A percentile compares a stretch with the other conserved stretches of the same genome.
These are phyloP conservation scores for Paramacrobiotus metropolitanus DNA, from an alignment of 1,140 invertebrate genomes.

Conservation along the genomic window DNA sequence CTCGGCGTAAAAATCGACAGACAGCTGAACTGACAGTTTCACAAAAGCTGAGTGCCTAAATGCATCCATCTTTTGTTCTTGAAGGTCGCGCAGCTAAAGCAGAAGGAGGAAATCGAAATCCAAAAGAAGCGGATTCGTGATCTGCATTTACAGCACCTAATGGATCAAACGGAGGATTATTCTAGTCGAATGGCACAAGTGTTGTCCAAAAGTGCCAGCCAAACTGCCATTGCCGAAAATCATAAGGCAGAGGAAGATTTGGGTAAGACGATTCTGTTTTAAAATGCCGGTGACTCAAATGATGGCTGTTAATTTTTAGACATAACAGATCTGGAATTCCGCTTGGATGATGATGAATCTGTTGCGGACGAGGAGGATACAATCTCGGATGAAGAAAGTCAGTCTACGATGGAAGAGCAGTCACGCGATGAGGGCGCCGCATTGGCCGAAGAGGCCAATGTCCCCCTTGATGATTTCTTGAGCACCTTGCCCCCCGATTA, in stretches of 20 bases:
- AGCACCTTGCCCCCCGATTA: conserved; percentile 7
- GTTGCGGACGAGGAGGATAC: conserved; percentile 82
- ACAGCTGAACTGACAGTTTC: too few species aligned
- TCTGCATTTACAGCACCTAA: conserved; percentile 90
- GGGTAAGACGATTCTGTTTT: conserved; percentile 6
- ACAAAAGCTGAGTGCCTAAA: too few species aligned
- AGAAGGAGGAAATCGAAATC: conserved; percentile 15
- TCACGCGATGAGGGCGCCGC: conserved; percentile 53
- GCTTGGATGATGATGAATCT: conserved; percentile 47
- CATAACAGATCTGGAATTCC: conserved; percentile 25
- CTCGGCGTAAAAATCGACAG: too few species aligned
- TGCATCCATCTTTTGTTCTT: too few species aligned
- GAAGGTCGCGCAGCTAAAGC: background rate
- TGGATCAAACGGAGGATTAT: conserved; percentile 95
- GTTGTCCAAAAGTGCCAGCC: conserved; percentile 15
- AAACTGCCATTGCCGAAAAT: conserved; percentile 6
- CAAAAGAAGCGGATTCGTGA: conserved; percentile 64
- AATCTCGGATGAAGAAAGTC: conserved; percentile 62
- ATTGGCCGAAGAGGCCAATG: conserved; percentile 62
- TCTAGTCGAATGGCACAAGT: conserved; percentile 34
- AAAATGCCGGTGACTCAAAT: background rate
- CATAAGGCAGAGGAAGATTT: conserved; percentile 10
- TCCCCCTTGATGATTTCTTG: conserved; percentile 58
- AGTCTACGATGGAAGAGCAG: conserved; percentile 29
- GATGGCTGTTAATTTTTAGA: too few species aligned